phyloP scores from a whole-genome alignment of 2,113 vertebrate species.

The Cryptomyrus ogoouensis region DNA sequence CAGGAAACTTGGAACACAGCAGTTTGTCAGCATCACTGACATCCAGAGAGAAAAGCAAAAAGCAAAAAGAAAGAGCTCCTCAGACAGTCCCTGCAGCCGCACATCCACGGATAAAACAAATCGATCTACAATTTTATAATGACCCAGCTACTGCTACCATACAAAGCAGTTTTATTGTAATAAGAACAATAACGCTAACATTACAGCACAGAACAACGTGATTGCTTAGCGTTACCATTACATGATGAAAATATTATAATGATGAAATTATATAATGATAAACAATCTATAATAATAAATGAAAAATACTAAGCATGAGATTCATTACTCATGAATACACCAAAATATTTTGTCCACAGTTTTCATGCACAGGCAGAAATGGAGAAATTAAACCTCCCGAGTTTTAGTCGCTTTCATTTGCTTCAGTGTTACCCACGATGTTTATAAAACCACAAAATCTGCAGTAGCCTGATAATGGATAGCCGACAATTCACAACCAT shows the following conservation, averaged over 20 bases:
- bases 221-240: neutral
- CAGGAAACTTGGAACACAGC: neutral
- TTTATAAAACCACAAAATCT: neutral
- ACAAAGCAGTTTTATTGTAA: neutral
- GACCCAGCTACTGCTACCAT: no score
- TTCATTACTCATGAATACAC: neutral
- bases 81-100: neutral
- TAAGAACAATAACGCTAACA: neutral
- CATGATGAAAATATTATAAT: neutral
- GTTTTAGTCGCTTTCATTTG: neutral
- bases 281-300: neutral
- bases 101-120: neutral
- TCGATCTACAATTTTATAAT: neutral
- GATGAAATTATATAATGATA: neutral
- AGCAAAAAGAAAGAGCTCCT: neutral
- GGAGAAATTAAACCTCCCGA: neutral
- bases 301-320: neutral
- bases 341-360: neutral
- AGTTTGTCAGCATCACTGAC: neutral
- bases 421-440: neutral
- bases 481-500: neutral
- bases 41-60: neutral
- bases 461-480: neutral
- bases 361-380: neutral
- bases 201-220: neutral